These are phyloP conservation scores for Corbicula japonica DNA, from an alignment of 2,888 invertebrate genomes.

Conservation along the genomic window DNA sequence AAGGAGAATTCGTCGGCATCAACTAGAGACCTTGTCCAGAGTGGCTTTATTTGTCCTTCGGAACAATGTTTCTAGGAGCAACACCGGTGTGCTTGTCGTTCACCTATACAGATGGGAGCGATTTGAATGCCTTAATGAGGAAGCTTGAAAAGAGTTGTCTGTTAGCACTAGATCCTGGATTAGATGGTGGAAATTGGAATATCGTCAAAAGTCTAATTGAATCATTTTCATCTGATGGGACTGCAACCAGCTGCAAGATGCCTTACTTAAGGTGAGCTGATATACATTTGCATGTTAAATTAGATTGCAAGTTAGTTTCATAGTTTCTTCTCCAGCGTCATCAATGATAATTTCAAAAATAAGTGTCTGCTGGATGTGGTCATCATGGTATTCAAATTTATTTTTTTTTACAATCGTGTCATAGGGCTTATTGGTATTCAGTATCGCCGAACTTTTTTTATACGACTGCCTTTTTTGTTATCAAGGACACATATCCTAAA, in stretches of 20 bases:
- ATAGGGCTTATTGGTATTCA: no score
- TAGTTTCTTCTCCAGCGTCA: no score
- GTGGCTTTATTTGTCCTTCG: constrained; percentile 32
- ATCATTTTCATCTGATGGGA: neutral
- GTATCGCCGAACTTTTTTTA: no score
- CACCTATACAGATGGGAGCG: constrained; percentile 54
- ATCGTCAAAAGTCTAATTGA: constrained; percentile 11
- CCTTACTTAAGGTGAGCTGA: constrained; percentile 18
- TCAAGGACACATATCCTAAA: no score
- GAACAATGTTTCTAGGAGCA: constrained; percentile 33
- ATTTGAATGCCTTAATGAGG: constrained; percentile 41
- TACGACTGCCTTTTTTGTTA: no score
- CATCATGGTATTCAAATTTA: no score
- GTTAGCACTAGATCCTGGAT: constrained; percentile 23
- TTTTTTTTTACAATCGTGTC: no score
- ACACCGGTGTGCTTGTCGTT: constrained; percentile 28
- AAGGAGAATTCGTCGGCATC: constrained; percentile 26
- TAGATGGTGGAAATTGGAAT: constrained; percentile 21
- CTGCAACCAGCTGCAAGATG: neutral
- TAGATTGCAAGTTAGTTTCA: no score
- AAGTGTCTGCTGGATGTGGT: no score
- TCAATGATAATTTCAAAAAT: no score
- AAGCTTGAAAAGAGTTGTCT: constrained; percentile 2
- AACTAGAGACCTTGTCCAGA: constrained; percentile 31
- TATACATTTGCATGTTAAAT: neutral